Evolutionary conservation across 2,888 invertebrate genomes (phyloP).

Genomic region (Therioaphis trifolii): DNA sequence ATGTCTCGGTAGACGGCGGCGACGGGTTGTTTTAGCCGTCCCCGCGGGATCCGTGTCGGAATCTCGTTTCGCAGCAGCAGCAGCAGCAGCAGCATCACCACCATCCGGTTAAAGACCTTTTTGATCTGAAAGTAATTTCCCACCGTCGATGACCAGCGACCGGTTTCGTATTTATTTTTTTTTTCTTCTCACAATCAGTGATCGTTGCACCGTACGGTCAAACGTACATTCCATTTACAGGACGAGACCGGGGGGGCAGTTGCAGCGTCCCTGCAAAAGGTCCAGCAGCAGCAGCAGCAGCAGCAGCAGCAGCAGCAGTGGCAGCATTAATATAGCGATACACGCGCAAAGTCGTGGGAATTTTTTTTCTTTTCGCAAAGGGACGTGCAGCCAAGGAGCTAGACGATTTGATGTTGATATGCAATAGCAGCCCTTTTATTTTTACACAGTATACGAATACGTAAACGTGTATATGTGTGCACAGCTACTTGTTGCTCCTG

Average conservation of each 20-base stretch:
- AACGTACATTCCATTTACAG: neutral
- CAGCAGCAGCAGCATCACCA: slow-evolving; percentile 1
- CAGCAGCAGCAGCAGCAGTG: neutral
- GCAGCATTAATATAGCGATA: neutral
- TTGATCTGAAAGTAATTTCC: slow-evolving; percentile 22
- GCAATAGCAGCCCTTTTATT: slow-evolving; percentile 32
- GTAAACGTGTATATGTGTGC: neutral
- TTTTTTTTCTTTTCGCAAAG: slow-evolving; percentile 6
- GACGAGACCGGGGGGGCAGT: neutral
- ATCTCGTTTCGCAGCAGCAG: slow-evolving; percentile 40
- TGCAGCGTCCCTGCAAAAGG: slow-evolving; percentile 9
- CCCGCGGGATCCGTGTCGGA: neutral
- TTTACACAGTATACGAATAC: neutral
- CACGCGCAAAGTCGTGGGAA: slow-evolving; percentile 25
- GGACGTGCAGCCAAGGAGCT: neutral
- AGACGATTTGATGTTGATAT: neutral
- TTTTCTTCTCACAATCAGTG: neutral
- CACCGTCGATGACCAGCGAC: slow-evolving; percentile 15
- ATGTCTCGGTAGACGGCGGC: neutral
- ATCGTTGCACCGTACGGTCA: neutral
- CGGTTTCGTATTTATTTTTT: slow-evolving; percentile 3
- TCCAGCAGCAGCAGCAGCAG: slow-evolving; percentile 5
- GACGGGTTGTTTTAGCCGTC: neutral
- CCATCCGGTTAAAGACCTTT: slow-evolving; percentile 20
- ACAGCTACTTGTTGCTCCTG: slow-evolving; percentile 42